A percentile compares a stretch with the other conserved stretches of the same genome.
These are phyloP conservation scores for Microplitis demolitor DNA, from an alignment of 1,140 invertebrate genomes.

Conservation along the genomic window DNA sequence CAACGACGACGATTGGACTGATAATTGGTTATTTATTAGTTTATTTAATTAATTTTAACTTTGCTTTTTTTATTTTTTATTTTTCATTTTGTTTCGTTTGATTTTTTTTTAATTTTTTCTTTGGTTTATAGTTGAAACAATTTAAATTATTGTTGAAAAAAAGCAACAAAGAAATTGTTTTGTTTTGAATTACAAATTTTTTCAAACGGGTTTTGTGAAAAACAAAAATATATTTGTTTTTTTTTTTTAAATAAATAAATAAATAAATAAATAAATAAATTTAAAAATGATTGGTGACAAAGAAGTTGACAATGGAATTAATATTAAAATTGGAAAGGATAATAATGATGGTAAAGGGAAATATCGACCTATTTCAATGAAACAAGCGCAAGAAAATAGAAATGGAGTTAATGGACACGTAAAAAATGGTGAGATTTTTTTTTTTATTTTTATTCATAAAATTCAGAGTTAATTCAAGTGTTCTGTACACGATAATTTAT, in stretches of 20 bases:
- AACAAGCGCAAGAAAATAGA: not conserved
- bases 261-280: not conserved
- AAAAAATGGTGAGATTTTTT: constrained; percentile 14
- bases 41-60: not conserved
- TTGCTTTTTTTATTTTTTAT: not conserved
- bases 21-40: not conserved
- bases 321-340: constrained; percentile 50
- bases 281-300: constrained; percentile 30
- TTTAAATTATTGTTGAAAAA: not conserved
- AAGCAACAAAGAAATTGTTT: not conserved
- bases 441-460: not conserved
- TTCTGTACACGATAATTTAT: too few relatives aligned
- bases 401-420: constrained; percentile 13
- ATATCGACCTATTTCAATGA: constrained; percentile 9
- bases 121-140: not conserved
- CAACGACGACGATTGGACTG: constrained; percentile 28
- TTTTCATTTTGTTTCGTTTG: not conserved
- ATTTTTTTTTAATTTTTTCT: not conserved
- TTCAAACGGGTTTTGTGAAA: not conserved
- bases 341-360: constrained; percentile 13
- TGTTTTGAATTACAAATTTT: not conserved
- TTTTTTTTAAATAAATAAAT: not conserved
- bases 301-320: constrained; percentile 56
- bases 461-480: too few relatives aligned
- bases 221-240: not conserved